A percentile compares a stretch with the other conserved stretches of the same genome.
Conservation (phyloP, 2,888 invertebrate species). For the Phaedon cochleariae region DNA sequence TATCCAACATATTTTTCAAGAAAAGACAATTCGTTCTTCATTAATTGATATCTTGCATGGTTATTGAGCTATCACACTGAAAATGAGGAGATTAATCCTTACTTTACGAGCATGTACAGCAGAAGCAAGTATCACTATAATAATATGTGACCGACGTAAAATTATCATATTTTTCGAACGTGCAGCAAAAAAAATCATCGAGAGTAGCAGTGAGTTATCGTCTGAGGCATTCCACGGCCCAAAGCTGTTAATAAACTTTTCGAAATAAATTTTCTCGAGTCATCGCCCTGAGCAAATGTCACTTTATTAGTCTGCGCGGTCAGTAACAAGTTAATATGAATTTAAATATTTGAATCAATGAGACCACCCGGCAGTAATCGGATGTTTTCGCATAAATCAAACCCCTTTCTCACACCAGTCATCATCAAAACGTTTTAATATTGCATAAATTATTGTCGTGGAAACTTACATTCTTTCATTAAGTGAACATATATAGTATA, state of each 20-base stretch:
- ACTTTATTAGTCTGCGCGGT: constrained; percentile 60
- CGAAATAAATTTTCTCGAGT: constrained; percentile 31
- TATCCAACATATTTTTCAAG: no score
- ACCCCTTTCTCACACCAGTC: constrained; percentile 59
- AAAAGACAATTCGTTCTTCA: no score
- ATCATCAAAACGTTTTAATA: constrained; percentile 55
- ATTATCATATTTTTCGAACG: background rate
- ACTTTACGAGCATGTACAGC: no score
- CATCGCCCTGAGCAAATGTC: constrained; percentile 58
- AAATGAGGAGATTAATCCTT: no score
- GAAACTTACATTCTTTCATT: constrained; percentile 21
- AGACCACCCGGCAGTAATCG: constrained; percentile 62
- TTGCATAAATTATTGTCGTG: constrained; percentile 46
- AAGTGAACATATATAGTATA: background rate
- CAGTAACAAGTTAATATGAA: constrained; percentile 63
- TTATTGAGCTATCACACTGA: no score
- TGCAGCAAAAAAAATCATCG: background rate
- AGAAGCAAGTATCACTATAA: no score
- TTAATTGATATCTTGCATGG: no score
- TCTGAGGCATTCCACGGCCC: background rate
- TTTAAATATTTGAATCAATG: constrained; percentile 61
- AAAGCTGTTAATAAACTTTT: constrained; percentile 23
- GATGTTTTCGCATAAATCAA: constrained; percentile 61
- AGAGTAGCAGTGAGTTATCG: background rate
- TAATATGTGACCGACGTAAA: background rate